Conservation (phyloP, 1,140 invertebrate species). For the Drosophila nebulosa region DNA sequence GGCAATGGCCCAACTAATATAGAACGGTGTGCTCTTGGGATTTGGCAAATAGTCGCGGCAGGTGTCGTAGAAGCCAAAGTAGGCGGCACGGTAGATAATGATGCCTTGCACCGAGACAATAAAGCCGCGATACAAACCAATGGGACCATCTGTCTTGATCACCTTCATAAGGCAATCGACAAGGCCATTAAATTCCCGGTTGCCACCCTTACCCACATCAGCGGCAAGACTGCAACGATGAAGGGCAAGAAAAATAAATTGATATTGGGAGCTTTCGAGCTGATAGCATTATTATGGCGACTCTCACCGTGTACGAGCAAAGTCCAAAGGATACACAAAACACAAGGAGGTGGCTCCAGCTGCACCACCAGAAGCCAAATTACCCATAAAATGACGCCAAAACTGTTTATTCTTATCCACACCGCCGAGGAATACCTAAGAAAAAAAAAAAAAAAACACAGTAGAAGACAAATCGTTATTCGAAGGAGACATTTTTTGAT, state of each 20-base stretch:
- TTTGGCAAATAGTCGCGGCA: slow-evolving; percentile 91
- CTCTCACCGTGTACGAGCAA: slow-evolving; percentile 88
- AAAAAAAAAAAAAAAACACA: no score
- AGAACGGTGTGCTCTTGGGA: slow-evolving; percentile 90
- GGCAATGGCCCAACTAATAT: slow-evolving; percentile 70
- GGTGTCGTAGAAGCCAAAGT: slow-evolving; percentile 92
- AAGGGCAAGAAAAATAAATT: neutral
- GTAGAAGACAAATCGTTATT: no score
- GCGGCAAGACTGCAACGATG: slow-evolving; percentile 84
- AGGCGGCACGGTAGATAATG: slow-evolving; percentile 93
- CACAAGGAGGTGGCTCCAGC: slow-evolving; percentile 95
- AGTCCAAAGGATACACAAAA: slow-evolving; percentile 97
- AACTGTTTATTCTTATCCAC: slow-evolving; percentile 93
- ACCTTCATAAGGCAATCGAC: slow-evolving; percentile 93
- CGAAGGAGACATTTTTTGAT: no score
- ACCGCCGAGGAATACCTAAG: slow-evolving; percentile 82
- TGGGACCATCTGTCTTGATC: slow-evolving; percentile 91
- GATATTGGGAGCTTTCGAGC: no score
- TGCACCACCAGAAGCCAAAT: slow-evolving; percentile 95
- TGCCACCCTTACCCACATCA: slow-evolving; percentile 90
- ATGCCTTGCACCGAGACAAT: slow-evolving; percentile 95
- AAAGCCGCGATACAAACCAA: slow-evolving; percentile 95
- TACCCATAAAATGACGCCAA: slow-evolving; percentile 91
- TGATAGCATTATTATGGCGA: neutral
- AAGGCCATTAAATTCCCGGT: slow-evolving; percentile 92